Conservation (phyloP, 1,140 invertebrate species). For the Harpegnathos saltator region DNA sequence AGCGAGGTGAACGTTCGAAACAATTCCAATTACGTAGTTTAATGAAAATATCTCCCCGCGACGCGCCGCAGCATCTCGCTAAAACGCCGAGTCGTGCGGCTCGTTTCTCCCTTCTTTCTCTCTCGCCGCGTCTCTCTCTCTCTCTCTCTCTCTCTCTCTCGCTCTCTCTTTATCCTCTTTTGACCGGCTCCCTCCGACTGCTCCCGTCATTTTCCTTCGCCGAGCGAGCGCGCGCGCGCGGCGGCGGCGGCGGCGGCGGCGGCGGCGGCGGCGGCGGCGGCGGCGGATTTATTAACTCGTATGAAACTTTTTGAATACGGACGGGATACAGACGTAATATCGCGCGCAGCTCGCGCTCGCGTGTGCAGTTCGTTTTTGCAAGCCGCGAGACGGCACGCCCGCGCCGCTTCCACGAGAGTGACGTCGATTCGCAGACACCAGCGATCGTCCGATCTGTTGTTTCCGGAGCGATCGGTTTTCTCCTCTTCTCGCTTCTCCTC, state of each 20-base stretch:
- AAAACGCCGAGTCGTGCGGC: conserved; percentile 34
- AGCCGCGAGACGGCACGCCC: conserved; percentile 42
- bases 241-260: too few relatives aligned
- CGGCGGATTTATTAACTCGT: conserved; percentile 74
- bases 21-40: conserved; percentile 62
- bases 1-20: conserved; percentile 50
- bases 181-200: too few relatives aligned
- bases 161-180: conserved; percentile 36
- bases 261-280: too few relatives aligned
- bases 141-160: conserved; percentile 21
- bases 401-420: conserved; percentile 39
- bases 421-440: conserved; percentile 43
- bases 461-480: not conserved
- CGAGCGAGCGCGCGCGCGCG: too few relatives aligned
- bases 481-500: too few relatives aligned
- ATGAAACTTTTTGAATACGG: conserved; percentile 72
- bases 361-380: conserved; percentile 27
- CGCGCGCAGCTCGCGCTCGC: conserved; percentile 65
- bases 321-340: conserved; percentile 70
- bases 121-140: too few relatives aligned
- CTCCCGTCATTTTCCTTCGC: too few relatives aligned
- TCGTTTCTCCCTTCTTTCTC: not conserved
- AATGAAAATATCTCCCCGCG: conserved; percentile 59
- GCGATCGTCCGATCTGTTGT: not conserved
- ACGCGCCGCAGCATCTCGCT: conserved; percentile 54